Base-by-base conservation (phyloP, 1,140 invertebrate species). In the Brachionus rotundiformis region DNA sequence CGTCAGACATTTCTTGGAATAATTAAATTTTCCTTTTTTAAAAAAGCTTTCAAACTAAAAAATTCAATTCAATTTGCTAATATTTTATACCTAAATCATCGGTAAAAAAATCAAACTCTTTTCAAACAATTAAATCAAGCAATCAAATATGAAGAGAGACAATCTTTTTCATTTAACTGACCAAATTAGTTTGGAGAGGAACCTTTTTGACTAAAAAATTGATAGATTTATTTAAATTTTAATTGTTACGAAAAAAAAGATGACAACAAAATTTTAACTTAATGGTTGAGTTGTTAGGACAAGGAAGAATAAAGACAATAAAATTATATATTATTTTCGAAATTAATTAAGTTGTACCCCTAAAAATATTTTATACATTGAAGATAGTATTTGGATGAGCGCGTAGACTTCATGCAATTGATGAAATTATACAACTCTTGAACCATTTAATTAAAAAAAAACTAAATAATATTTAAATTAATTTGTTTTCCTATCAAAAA, bases 341-440 rank as follows among this genome's bases (percentile, higher is more conserved):
- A 68, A 16, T 68, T 41, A 68, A 68, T 68, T 68, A 68, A 68
- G 63, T 68, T 68, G 63, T 68, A 68, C 5, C 36, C 8, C 23
- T 13, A 63, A 63, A 63, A 63, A 25, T 63, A 63, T 63, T 63
- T 25, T 25, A 25, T 11, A 11, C 23, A 11, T 11, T 27, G 25
- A 0, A 29, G 25, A 13, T 13, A 27, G 25, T 63, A 31, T 63
- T 19, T 54, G 47, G 19, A 54, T 19, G 47, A 54, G 47, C 19
- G n/a, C 47, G 23, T 6, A 54, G 47, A 54, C 47, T 54, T 54
- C n/a, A 54, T 25, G 19, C 47, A 54, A 54, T 54, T 54, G 25
- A 29, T 16, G 6, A 29, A 63, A 63, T 63, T 63, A 63, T 31
- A 29, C 25, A 63, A 63, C 11, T 5, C n/a, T n/a, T 63, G 61